Evolutionary conservation across 1,140 invertebrate species (phyloP), one percentile per base, ranked within the genome.

Genomic region (Scylla paramamosain): DNA sequence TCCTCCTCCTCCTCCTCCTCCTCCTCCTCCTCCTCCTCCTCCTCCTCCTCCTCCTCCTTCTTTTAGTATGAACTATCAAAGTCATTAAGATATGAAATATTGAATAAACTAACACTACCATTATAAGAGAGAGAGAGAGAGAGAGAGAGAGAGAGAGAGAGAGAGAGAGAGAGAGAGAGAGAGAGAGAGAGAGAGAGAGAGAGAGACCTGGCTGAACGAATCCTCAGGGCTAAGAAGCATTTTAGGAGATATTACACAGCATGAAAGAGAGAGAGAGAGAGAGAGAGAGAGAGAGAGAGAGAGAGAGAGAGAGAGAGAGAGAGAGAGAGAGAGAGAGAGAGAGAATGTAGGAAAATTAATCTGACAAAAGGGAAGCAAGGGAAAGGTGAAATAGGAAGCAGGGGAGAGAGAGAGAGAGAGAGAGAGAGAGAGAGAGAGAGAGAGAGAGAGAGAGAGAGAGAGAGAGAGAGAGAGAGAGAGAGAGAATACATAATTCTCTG

Each of bases 1-100:
- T 77, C 67, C 67, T 77, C 67, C 67, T 77, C 67, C 67, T 77
- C 67, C 67, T 77, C 67, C 67, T 77, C 67, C 67, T 77, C 67
- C 67, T 77, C 67, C 67, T 77, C 67, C 67, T 77, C 67, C n/a
- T 77, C n/a, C 67, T 77, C 25, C 67, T 77, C 20, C 52, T 59
- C 52, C 52, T 59, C 52, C 52, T 59, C 52, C 52, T 59, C 52
- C 16, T 59, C 52, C 52, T 59, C 52, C 16, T 59, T 8, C 52
- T 59, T 39, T 6, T 1, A 39, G 39, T 39, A 39, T 39, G 39
- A 39, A 39, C 39, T 39, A 39, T 39, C 39, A 77, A 77, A 77
- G 20, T 77, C 67, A 77, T 77, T 77, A 77, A 12, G 20, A n/a
- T 20, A n/a, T 77, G 67, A 7, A n/a, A n/a, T 77, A 77, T 59